A percentile compares a stretch with the other conserved stretches of the same genome.
Evolutionary conservation across 2,888 invertebrate species (phyloP).

Genomic region (Eilema caniola): DNA sequence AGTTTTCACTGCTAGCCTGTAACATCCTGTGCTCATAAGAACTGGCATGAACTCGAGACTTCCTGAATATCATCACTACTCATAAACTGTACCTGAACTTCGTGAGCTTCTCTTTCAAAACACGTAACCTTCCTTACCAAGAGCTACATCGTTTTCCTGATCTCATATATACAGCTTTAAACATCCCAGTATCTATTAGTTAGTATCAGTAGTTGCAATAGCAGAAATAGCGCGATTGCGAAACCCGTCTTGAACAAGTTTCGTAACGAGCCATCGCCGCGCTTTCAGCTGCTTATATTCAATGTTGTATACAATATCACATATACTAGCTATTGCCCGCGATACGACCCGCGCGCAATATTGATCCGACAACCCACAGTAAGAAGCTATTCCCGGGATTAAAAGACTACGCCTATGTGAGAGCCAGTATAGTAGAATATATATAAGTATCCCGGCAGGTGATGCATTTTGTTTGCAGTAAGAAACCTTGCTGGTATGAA

Average conservation of each 20-base stretch:
- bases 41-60: too few relatives aligned
- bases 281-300: slow-evolving; percentile 23
- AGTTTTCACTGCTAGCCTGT: too few relatives aligned
- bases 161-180: not conserved
- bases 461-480: not conserved
- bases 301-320: not conserved
- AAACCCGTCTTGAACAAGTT: slow-evolving; percentile 26
- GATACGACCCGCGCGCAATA: not conserved
- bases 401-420: not conserved
- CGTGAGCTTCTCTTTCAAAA: not conserved
- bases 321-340: not conserved
- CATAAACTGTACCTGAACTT: not conserved
- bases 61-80: too few relatives aligned
- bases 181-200: slow-evolving; percentile 14
- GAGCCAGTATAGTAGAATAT: too few relatives aligned
- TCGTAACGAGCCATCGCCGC: slow-evolving; percentile 22
- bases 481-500: not conserved
- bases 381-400: not conserved
- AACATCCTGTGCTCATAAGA: too few relatives aligned
- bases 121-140: too few relatives aligned
- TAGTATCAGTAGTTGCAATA: slow-evolving; percentile 7
- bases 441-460: not conserved
- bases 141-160: too few relatives aligned
- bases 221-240: slow-evolving; percentile 14
- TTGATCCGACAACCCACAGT: not conserved